These are phyloP conservation scores for Virgularia gustaviana DNA, from an alignment of 92 coral and sea anemone genomes.

Conservation along the genomic window DNA sequence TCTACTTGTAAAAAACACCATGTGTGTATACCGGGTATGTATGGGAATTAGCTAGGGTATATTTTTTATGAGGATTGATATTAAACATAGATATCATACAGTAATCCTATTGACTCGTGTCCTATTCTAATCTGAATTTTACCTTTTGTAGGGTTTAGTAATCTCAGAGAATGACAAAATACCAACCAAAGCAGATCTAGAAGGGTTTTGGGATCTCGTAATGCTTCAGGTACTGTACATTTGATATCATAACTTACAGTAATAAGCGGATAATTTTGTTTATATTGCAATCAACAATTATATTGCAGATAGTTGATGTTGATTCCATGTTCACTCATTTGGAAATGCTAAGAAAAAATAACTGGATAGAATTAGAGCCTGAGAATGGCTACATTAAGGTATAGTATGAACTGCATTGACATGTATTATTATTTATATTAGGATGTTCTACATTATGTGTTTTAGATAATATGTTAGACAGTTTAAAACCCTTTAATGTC, in stretches of 20 bases:
- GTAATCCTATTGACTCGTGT: no score
- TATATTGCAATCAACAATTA: not conserved
- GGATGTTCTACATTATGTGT: no score
- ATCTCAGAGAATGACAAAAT: slow-evolving; percentile 20
- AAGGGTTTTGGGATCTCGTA: slow-evolving; percentile 42
- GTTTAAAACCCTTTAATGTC: no score
- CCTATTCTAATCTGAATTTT: no score
- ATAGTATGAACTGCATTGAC: no score
- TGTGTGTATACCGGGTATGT: no score
- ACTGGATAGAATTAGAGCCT: slow-evolving; percentile 67
- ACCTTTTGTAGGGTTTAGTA: slow-evolving; percentile 11
- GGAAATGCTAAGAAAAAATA: slow-evolving; percentile 76
- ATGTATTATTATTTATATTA: no score
- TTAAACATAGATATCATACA: no score
- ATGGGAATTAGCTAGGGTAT: no score
- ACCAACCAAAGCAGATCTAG: slow-evolving; percentile 32
- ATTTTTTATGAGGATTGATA: no score
- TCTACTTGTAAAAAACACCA: no score
- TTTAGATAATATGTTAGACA: no score
- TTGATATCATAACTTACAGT: not conserved
- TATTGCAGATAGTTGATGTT: slow-evolving; percentile 78
- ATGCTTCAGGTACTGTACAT: slow-evolving; percentile 25
- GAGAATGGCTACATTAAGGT: slow-evolving; percentile 22
- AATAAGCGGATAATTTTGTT: not conserved
- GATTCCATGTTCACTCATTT: slow-evolving; percentile 68